A percentile compares a stretch with the other conserved stretches of the same genome.
phyloP scores from a whole-genome alignment of 2,113 vertebrate genomes.

The Ptilorrhoa leucosticta region DNA sequence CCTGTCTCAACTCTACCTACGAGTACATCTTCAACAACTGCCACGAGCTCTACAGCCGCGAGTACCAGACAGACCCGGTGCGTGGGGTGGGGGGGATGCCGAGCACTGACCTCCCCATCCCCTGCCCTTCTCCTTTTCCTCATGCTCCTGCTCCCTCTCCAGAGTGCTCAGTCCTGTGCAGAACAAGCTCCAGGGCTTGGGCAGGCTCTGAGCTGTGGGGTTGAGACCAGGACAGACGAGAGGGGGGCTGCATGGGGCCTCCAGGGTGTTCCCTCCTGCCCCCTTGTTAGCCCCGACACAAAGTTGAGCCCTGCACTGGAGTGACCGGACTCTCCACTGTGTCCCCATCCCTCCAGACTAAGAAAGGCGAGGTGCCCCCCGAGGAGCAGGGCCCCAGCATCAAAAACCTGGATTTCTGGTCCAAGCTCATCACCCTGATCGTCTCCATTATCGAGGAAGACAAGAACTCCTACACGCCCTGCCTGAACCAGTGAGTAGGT shows the following conservation, averaged over 20 bases:
- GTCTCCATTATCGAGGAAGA: slow-evolving; percentile 98
- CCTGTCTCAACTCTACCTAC: slow-evolving; percentile 96
- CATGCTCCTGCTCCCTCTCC: background rate
- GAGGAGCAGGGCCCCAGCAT: slow-evolving; percentile 98
- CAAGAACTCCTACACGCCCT: slow-evolving; percentile 97
- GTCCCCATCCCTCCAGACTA: slow-evolving; percentile 71
- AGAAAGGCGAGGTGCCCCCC: slow-evolving; percentile 90
- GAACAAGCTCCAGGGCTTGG: background rate
- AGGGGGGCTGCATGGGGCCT: accelerated
- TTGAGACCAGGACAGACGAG: background rate
- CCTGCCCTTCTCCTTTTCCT: background rate
- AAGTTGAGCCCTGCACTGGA: background rate
- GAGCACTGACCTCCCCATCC: background rate
- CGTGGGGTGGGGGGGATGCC: background rate
- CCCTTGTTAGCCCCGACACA: accelerated
- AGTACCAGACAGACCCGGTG: slow-evolving; percentile 95
- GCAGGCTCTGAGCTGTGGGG: background rate
- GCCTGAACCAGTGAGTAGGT: slow-evolving; percentile 92
- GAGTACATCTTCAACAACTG: slow-evolving; percentile 99
- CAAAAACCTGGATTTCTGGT: slow-evolving; percentile 99
- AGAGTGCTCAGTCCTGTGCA: background rate
- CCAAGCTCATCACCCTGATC: slow-evolving; percentile 97
- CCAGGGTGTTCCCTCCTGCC: background rate
- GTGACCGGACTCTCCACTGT: background rate
- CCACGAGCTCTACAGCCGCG: slow-evolving; percentile 93